Evolutionary conservation across 2,888 invertebrate genomes (phyloP).

Genomic region (Tinea semifulvella): DNA sequence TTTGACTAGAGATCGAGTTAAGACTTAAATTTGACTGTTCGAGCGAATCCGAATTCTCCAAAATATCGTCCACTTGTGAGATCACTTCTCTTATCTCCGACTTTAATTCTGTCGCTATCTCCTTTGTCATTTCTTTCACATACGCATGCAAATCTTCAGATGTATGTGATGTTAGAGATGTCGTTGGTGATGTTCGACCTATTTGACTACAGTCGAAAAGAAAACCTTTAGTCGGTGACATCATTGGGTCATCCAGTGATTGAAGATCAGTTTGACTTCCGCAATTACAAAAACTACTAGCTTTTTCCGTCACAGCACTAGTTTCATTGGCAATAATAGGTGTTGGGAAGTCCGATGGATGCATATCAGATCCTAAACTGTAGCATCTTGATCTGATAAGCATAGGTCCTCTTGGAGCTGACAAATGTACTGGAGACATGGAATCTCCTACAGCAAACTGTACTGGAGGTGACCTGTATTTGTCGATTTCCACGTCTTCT

Average conservation of each 20-base stretch:
- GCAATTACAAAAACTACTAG: conserved; percentile 70
- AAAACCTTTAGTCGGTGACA: conserved; percentile 47
- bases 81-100: conserved; percentile 84
- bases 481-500: conserved; percentile 36
- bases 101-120: conserved; percentile 82
- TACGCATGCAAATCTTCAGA: conserved; percentile 77
- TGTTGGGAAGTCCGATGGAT: conserved; percentile 66
- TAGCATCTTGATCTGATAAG: conserved; percentile 68
- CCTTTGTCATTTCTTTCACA: conserved; percentile 80
- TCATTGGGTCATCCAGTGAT: conserved; percentile 68
- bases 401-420: conserved; percentile 30
- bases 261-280: conserved; percentile 78
- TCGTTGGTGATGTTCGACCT: conserved; percentile 64
- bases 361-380: conserved; percentile 69
- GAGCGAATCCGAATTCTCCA: conserved; percentile 72
- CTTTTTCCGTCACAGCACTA: conserved; percentile 40
- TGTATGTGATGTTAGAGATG: conserved; percentile 60
- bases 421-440: conserved; percentile 55
- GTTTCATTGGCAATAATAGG: conserved; percentile 65
- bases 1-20: conserved; percentile 68
- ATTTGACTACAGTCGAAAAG: conserved; percentile 64
- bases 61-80: conserved; percentile 79
- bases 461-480: conserved; percentile 48
- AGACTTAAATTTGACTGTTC: conserved; percentile 62
- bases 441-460: conserved; percentile 77